Conservation (phyloP, 1,140 invertebrate species). For the Pseudomyrmex concolor region DNA sequence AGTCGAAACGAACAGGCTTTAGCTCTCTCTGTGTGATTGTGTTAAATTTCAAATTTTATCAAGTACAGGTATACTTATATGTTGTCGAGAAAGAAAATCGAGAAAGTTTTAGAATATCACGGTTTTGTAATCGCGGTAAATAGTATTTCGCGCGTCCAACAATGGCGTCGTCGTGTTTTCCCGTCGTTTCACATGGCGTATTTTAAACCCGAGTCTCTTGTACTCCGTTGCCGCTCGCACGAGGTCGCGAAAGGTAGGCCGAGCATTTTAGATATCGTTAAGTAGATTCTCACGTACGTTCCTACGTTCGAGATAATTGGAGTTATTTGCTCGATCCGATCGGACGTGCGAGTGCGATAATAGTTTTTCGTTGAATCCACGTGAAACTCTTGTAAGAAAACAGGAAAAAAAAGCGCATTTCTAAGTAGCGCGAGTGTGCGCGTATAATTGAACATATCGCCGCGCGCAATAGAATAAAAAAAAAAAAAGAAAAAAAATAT, state of each 20-base stretch:
- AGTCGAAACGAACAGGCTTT: too few relatives aligned
- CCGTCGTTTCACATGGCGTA: background rate
- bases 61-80: too few relatives aligned
- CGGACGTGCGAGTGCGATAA: slow-evolving; percentile 26
- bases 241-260: slow-evolving; percentile 23
- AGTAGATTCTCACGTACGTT: slow-evolving; percentile 50
- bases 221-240: slow-evolving; percentile 12
- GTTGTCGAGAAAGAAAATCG: too few relatives aligned
- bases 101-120: background rate
- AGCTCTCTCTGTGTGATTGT: too few relatives aligned
- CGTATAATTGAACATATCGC: background rate
- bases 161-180: slow-evolving; percentile 48
- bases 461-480: background rate
- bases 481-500: too few relatives aligned
- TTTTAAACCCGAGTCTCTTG: slow-evolving; percentile 58
- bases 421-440: background rate
- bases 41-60: too few relatives aligned
- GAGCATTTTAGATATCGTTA: slow-evolving; percentile 48
- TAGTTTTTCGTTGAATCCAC: slow-evolving; percentile 24
- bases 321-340: slow-evolving; percentile 43
- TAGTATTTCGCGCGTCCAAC: slow-evolving; percentile 43
- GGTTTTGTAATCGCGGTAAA: slow-evolving; percentile 50
- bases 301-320: slow-evolving; percentile 37
- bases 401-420: background rate
- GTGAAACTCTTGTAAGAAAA: background rate